phyloP scores from a whole-genome alignment of 1,140 invertebrate species.

The Archegozetes longisetosus region DNA sequence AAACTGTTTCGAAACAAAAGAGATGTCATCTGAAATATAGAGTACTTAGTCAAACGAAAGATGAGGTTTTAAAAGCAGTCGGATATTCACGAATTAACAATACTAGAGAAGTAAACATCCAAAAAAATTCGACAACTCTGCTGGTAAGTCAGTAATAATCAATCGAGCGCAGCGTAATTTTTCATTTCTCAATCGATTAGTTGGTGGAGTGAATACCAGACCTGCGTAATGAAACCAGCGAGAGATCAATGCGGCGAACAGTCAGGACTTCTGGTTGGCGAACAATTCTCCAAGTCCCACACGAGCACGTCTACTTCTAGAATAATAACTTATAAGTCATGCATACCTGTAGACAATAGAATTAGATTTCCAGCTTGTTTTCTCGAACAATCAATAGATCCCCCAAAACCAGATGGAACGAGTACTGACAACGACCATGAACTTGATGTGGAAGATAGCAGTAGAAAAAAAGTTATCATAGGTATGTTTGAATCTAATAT shows the following conservation, averaged over 20 bases:
- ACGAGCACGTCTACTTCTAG: not conserved
- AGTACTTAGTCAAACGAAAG: not conserved
- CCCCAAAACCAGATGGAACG: not conserved
- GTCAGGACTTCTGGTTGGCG: not conserved
- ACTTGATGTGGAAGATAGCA: not conserved
- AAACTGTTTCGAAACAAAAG: not conserved
- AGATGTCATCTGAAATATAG: not conserved
- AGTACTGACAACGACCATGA: not conserved
- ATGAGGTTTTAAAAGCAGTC: not conserved
- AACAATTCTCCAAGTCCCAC: not conserved
- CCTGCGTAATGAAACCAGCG: not conserved
- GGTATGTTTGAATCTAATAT: no score
- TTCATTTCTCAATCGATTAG: not conserved
- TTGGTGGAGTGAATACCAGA: not conserved
- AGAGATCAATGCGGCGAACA: not conserved
- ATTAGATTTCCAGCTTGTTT: not conserved
- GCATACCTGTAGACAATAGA: not conserved
- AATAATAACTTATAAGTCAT: not conserved
- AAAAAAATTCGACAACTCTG: not conserved
- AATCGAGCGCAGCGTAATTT: not conserved
- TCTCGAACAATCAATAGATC: not conserved
- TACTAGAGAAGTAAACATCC: not conserved
- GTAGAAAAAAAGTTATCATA: not conserved
- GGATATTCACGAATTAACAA: not conserved
- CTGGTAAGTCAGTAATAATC: not conserved